Evolutionary conservation across 2,113 vertebrate species (phyloP), one percentile per base, ranked within the genome.

Genomic region (Tupaia chinensis): DNA sequence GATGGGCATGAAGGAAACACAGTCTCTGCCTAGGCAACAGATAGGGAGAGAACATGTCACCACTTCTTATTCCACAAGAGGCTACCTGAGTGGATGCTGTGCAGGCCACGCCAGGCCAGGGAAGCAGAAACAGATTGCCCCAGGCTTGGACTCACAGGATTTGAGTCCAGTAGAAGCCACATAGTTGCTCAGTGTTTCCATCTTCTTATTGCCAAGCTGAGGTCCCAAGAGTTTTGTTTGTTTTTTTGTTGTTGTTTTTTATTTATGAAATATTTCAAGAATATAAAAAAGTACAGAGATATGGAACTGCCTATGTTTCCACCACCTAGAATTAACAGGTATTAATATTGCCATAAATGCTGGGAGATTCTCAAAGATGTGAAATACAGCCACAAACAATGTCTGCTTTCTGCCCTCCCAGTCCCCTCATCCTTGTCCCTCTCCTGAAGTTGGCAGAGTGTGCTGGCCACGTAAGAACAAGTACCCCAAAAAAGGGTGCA

Each of bases 381-480:
- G 44, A 80, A 92, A 69, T 7, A 15, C 1, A 27, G n/a, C 9
- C 58, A 23, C 4, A 1, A 54, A 3, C 29, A 19, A 23, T 22
- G 9, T 78, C 61, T 27, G 34, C 69, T 23, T 66, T 1, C 1
- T 20, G 29, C 16, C 2, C 22, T 29, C 34, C 60, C 85, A 9
- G 1, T 6, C 19, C 32, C 16, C 16, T 32, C 19, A 5, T 53
- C 65, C 66, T 20, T 7, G 5, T 1, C n/a, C 22, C 4, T 9
- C 11, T 44, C 44, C 25, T 77, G 54, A 63, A 76, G 32, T 7
- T 2, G 27, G 14, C 14, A 3, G 32, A 32, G 32, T 32, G 32
- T 32, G 32, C 32, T 32, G 32, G 32, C 32, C 32, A 32, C 32
- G 32, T 32, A 32, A 32, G 32, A 32, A 32, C 32, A 32, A 32